Conservation (phyloP, 64 coral and sea anemone species). For the Platygyra sinensis region DNA sequence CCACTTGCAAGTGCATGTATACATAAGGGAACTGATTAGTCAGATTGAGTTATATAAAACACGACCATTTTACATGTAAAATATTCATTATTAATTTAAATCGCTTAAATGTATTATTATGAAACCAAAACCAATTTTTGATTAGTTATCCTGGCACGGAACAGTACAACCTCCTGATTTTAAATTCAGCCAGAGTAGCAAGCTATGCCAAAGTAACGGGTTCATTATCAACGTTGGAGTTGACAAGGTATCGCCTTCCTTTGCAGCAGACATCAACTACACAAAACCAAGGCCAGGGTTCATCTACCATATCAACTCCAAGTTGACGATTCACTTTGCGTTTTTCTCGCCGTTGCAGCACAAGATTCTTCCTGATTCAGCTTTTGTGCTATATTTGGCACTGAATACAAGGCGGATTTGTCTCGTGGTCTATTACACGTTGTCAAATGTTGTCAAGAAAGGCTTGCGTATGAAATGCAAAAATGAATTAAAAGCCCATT, state of each 20-base stretch:
- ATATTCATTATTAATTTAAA: too few species aligned
- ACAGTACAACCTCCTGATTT: slow-evolving; percentile 13
- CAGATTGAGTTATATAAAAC: too few species aligned
- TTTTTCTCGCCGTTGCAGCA: not conserved
- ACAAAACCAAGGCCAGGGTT: too few species aligned
- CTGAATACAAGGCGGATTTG: not conserved
- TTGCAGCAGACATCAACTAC: too few species aligned
- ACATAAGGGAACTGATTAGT: too few species aligned
- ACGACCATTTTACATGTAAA: too few species aligned
- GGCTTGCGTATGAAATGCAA: slow-evolving; percentile 19
- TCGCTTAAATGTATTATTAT: not conserved
- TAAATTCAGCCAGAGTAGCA: not conserved
- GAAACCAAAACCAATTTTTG: not conserved
- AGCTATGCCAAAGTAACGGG: not conserved
- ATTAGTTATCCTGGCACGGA: slow-evolving; percentile 16
- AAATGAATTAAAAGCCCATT: slow-evolving; percentile 23
- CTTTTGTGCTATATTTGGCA: not conserved
- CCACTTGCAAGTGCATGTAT: too few species aligned
- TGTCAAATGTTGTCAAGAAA: not conserved
- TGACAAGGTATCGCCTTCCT: not conserved
- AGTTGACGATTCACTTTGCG: too few species aligned
- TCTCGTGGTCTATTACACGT: slow-evolving; percentile 3
- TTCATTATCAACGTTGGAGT: not conserved
- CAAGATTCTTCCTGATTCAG: not conserved
- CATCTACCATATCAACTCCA: too few species aligned